phyloP scores from a whole-genome alignment of 2,113 vertebrate species.

The Muscicapa adusta region DNA sequence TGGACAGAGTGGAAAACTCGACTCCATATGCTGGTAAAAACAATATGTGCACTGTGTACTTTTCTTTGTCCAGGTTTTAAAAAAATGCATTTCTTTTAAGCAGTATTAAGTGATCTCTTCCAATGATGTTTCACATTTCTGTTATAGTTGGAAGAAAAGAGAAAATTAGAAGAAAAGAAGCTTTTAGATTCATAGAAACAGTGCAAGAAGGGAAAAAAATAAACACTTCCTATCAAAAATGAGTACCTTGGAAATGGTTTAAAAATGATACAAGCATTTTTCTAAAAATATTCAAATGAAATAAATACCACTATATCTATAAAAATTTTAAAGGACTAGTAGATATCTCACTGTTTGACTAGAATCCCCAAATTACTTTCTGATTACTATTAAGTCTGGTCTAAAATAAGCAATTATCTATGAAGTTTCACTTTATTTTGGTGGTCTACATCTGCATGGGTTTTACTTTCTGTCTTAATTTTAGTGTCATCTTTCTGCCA shows the following conservation, averaged over 20 bases:
- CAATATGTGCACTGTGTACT: rapidly evolving
- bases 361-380: background rate
- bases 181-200: background rate
- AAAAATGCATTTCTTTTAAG: background rate
- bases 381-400: background rate
- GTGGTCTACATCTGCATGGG: background rate
- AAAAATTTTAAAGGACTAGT: background rate
- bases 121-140: background rate
- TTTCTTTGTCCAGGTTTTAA: background rate
- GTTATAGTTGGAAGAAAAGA: background rate
- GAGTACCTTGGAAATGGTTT: background rate
- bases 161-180: background rate
- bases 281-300: background rate
- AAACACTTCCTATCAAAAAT: background rate
- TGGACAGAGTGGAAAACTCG: background rate
- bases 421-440: background rate
- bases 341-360: background rate
- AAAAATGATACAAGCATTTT: background rate
- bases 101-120: background rate
- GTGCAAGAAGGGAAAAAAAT: background rate
- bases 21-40: background rate
- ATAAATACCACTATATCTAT: background rate
- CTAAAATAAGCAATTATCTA: background rate
- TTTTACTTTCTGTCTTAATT: background rate
- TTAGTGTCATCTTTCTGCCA: background rate